A percentile compares a stretch with the other conserved stretches of the same genome.
These are phyloP conservation scores for Tor tambroides DNA, from an alignment of 2,113 vertebrate genomes.

Conservation along the genomic window DNA sequence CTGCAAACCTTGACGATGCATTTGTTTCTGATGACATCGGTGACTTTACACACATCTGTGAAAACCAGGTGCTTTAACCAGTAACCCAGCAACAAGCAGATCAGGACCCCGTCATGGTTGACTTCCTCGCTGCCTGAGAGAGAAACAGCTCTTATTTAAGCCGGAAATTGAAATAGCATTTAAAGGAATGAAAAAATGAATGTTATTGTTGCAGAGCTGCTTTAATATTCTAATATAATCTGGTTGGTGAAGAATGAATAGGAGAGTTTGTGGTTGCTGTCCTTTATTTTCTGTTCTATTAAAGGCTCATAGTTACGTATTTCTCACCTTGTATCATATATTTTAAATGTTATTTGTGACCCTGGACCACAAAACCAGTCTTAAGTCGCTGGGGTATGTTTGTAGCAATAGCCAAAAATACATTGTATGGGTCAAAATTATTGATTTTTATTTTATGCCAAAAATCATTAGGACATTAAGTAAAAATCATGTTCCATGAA, in stretches of 20 bases:
- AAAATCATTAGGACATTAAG: no score
- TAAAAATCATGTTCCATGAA: no score
- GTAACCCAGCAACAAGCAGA: conserved; percentile 21
- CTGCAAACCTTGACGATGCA: neutral
- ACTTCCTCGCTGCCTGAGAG: neutral
- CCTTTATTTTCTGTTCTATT: neutral
- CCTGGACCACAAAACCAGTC: no score
- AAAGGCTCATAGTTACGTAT: neutral
- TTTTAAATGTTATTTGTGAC: no score
- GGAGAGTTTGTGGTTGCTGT: neutral
- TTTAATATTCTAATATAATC: conserved; percentile 38
- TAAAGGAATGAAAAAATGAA: conserved; percentile 37
- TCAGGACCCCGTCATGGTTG: conserved; percentile 28
- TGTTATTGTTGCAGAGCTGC: conserved; percentile 7
- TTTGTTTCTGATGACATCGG: neutral
- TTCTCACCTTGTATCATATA: neutral
- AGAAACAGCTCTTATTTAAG: conserved; percentile 43
- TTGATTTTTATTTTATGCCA: no score
- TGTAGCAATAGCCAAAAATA: no score
- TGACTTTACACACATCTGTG: neutral
- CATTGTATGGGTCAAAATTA: no score
- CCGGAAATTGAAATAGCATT: conserved; percentile 24
- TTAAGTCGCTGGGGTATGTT: no score
- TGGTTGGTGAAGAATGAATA: conserved; percentile 26
- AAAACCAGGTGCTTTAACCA: neutral